Evolutionary conservation across 2,888 invertebrate species (phyloP).

Genomic region (Lumbricus terrestris): DNA sequence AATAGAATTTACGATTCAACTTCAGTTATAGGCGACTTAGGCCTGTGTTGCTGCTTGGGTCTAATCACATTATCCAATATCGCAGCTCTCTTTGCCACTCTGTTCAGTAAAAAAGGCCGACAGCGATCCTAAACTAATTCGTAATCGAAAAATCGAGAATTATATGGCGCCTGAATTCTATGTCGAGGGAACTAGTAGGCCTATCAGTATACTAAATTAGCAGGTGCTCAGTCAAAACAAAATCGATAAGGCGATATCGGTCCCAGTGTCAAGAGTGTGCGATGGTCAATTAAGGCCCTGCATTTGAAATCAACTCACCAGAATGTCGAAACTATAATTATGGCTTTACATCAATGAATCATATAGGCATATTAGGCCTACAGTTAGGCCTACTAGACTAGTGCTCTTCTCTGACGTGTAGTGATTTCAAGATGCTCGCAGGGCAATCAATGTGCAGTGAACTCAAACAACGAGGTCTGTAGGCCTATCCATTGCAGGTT

Average conservation of each 20-base stretch:
- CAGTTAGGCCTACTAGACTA: too few relatives aligned
- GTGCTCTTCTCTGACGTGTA: neutral
- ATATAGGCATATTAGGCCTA: neutral
- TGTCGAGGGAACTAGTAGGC: too few relatives aligned
- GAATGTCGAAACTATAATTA: neutral
- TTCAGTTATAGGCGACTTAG: neutral
- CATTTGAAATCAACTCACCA: neutral
- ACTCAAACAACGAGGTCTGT: too few relatives aligned
- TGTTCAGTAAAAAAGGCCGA: neutral
- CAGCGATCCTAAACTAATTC: neutral
- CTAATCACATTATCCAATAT: too few relatives aligned
- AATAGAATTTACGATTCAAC: too few relatives aligned
- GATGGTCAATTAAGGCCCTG: neutral
- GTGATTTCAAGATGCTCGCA: neutral
- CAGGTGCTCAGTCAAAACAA: too few relatives aligned
- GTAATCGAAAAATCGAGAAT: too few relatives aligned
- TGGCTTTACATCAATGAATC: too few relatives aligned
- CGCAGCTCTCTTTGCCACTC: neutral
- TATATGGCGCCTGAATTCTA: too few relatives aligned
- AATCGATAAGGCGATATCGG: neutral
- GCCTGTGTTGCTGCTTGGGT: too few relatives aligned
- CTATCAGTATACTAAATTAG: too few relatives aligned
- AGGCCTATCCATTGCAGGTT: neutral
- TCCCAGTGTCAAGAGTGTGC: neutral
- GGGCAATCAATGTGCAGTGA: too few relatives aligned